Evolutionary conservation across 2,797 vertebrate species (phyloP).

Genomic region (Nyctalus aviator): DNA sequence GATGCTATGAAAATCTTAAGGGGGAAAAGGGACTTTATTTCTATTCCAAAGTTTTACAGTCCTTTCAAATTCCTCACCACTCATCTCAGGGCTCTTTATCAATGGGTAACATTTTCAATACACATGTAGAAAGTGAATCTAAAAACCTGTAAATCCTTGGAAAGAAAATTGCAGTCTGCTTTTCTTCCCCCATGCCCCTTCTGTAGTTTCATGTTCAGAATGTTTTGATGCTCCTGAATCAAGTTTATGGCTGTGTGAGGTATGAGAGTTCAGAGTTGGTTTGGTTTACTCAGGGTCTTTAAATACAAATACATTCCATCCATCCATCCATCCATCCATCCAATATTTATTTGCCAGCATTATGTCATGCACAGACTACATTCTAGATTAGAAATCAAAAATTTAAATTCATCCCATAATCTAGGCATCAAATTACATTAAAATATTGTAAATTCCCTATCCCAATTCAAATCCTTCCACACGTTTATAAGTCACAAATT

Average conservation of each 20-base stretch:
- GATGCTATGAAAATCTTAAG: background rate
- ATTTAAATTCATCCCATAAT: background rate
- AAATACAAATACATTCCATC: background rate
- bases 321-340: background rate
- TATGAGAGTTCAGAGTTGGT: background rate
- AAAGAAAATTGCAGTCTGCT: background rate
- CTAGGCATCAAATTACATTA: background rate
- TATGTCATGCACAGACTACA: background rate
- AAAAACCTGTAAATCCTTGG: background rate
- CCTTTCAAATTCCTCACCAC: background rate
- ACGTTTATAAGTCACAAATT: background rate
- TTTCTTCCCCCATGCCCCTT: background rate
- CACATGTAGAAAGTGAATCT: background rate
- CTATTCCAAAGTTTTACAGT: background rate
- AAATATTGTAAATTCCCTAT: background rate
- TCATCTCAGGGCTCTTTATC: background rate
- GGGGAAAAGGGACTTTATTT: background rate
- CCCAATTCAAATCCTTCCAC: background rate
- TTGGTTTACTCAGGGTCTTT: background rate
- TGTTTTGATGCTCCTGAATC: background rate
- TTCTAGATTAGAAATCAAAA: background rate
- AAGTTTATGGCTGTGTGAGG: background rate
- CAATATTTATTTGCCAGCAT: background rate
- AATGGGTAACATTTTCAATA: background rate
- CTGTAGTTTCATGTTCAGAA: background rate